phyloP scores from a whole-genome alignment of 2,113 vertebrate species.

The Sturnus vulgaris region DNA sequence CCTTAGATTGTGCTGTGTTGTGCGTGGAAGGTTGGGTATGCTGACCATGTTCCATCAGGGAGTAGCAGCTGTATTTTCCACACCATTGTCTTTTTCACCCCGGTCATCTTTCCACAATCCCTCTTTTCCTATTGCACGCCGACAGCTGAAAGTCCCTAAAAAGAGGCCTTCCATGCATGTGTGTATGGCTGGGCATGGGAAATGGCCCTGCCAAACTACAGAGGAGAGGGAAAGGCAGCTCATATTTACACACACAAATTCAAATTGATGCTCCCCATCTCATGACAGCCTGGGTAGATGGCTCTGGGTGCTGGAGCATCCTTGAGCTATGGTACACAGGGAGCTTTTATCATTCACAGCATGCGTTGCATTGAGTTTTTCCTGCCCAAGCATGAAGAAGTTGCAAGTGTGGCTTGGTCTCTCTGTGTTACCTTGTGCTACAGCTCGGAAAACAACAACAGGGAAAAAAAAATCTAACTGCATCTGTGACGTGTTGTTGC shows the following conservation, averaged over 20 bases:
- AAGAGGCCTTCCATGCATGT: fast-evolving
- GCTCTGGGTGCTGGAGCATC: background rate
- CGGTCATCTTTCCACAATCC: fast-evolving
- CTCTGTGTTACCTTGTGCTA: background rate
- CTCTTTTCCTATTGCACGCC: fast-evolving
- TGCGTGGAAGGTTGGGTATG: background rate
- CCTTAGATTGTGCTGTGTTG: background rate
- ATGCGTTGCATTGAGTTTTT: background rate
- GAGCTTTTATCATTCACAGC: background rate
- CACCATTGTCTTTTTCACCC: fast-evolving
- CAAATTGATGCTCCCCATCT: background rate
- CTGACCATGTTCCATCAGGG: background rate
- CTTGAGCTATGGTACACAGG: fast-evolving
- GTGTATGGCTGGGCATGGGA: background rate
- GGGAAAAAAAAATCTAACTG: background rate
- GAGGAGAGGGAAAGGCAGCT: background rate
- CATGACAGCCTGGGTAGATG: fast-evolving
- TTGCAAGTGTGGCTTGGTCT: background rate
- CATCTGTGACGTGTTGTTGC: background rate
- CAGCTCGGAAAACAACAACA: background rate
- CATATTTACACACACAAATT: background rate
- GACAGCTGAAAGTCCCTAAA: background rate
- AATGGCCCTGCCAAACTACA: background rate
- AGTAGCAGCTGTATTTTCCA: background rate
- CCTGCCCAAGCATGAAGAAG: background rate